phyloP scores from a whole-genome alignment of 2,797 vertebrate genomes.

The Sebastes paucispinis region DNA sequence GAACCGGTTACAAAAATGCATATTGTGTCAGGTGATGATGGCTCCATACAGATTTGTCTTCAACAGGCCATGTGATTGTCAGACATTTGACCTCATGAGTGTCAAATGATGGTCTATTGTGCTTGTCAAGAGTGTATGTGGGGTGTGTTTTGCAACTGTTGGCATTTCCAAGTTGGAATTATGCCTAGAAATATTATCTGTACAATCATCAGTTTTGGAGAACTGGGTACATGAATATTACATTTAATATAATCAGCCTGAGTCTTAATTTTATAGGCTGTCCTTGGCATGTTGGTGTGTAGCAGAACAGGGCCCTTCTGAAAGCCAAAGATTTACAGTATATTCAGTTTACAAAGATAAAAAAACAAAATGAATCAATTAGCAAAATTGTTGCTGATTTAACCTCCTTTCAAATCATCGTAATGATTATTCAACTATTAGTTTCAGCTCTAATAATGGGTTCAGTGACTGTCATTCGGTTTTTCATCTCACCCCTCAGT shows the following conservation, averaged over 20 bases:
- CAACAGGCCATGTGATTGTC: slow-evolving; percentile 3
- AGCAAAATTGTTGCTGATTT: neutral
- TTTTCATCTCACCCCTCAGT: neutral
- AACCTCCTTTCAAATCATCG: neutral
- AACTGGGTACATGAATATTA: neutral
- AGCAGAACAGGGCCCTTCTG: neutral
- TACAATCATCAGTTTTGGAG: neutral
- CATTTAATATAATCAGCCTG: neutral
- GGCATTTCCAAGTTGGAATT: neutral
- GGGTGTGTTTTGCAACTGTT: neutral
- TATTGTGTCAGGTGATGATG: neutral
- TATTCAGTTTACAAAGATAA: neutral
- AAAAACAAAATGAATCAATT: neutral
- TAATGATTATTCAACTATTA: neutral
- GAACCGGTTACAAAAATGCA: neutral
- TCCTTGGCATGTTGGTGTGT: neutral
- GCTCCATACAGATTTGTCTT: neutral
- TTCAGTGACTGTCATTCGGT: neutral
- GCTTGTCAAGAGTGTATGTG: neutral
- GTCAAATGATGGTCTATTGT: slow-evolving; percentile 6
- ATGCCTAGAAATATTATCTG: neutral
- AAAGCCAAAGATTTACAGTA: neutral
- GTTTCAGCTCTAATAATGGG: neutral
- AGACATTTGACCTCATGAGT: slow-evolving; percentile 14
- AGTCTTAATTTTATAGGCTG: neutral